A percentile compares a stretch with the other conserved stretches of the same genome.
phyloP scores from a whole-genome alignment of 2,113 vertebrate species.

The Oenanthe oenanthe region DNA sequence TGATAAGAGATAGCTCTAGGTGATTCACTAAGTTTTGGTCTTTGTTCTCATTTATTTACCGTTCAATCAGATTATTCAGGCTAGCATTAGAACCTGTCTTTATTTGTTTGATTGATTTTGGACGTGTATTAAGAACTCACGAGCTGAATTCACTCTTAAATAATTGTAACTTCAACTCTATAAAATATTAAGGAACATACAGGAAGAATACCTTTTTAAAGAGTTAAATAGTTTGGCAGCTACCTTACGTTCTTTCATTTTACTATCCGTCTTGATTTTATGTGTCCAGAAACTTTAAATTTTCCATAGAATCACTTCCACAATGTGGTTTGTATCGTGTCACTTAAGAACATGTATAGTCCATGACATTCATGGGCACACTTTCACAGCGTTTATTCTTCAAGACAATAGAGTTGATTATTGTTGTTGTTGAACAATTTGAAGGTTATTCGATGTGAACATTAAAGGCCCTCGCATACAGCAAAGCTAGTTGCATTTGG shows the following conservation, averaged over 20 bases:
- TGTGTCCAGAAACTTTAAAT: background rate
- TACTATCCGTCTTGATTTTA: background rate
- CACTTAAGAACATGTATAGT: background rate
- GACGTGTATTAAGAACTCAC: background rate
- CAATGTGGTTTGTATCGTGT: background rate
- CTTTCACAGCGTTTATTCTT: background rate
- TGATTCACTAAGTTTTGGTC: background rate
- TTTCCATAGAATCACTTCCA: background rate
- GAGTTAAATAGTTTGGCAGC: background rate
- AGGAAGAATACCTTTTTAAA: background rate
- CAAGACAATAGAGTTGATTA: background rate
- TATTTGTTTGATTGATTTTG: background rate
- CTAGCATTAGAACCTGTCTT: background rate
- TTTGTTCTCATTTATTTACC: background rate
- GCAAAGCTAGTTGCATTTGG: background rate
- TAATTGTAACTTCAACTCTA: background rate
- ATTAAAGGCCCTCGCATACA: background rate
- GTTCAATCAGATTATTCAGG: background rate
- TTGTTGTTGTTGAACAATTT: background rate
- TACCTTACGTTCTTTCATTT: fast-evolving
- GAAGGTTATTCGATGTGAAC: background rate
- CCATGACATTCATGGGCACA: fast-evolving
- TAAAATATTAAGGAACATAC: background rate
- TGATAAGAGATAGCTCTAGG: fast-evolving
- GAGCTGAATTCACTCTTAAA: background rate